These are phyloP conservation scores for Pinctada fucata DNA, from an alignment of 2,888 invertebrate species.

Conservation along the genomic window DNA sequence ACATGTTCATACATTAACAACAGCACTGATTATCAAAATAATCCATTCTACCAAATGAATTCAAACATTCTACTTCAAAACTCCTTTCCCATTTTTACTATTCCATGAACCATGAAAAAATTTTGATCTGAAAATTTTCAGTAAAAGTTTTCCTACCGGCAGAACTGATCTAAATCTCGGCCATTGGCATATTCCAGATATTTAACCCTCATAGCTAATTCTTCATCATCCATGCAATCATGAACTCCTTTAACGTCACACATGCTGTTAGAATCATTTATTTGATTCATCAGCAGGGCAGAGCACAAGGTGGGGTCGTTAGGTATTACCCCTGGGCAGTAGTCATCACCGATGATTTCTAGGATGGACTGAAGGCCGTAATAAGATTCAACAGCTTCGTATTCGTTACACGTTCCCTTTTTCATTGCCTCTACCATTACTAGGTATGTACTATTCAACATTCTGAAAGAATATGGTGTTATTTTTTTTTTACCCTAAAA, in stretches of 20 bases:
- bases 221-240: slow-evolving; percentile 7
- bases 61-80: too few species aligned
- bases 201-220: background rate
- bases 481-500: background rate
- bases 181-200: background rate
- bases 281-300: slow-evolving; percentile 2
- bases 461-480: background rate
- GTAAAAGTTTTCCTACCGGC: slow-evolving; percentile 21
- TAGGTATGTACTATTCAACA: slow-evolving; percentile 20
- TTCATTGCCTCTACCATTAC: slow-evolving; percentile 12
- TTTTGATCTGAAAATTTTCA: too few species aligned
- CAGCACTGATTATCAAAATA: too few species aligned
- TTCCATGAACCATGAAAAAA: too few species aligned
- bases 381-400: slow-evolving; percentile 17
- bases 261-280: background rate
- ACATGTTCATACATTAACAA: too few species aligned
- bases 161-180: slow-evolving; percentile 19
- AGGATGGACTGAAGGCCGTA: slow-evolving; percentile 22
- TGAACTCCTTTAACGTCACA: slow-evolving; percentile 8
- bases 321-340: slow-evolving; percentile 19
- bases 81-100: too few species aligned
- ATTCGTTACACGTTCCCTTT: slow-evolving; percentile 27
- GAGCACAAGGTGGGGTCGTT: slow-evolving; percentile 5
- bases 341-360: slow-evolving; percentile 18
- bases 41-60: too few species aligned